A percentile compares a stretch with the other conserved stretches of the same genome.
These are phyloP conservation scores for Pempheris klunzingeri DNA, from an alignment of 2,797 vertebrate species.

Conservation along the genomic window DNA sequence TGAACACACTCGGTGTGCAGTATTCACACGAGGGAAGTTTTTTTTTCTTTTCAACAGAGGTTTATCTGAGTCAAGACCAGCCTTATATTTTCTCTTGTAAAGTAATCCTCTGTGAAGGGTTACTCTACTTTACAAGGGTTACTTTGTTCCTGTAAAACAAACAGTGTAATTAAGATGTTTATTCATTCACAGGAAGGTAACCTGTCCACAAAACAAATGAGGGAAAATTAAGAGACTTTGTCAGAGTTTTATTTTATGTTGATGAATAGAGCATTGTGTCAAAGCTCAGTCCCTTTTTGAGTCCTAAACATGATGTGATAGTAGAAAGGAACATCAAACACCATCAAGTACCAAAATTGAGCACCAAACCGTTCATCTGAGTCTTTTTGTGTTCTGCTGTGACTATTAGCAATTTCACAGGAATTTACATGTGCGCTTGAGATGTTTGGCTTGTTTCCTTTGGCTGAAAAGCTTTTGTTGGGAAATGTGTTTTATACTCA, in stretches of 20 bases:
- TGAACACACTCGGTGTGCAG: neutral
- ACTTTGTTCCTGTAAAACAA: neutral
- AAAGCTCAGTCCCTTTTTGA: neutral
- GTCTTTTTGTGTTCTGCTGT: neutral
- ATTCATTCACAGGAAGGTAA: neutral
- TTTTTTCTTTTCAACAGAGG: neutral
- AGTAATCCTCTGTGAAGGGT: neutral
- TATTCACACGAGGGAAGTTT: neutral
- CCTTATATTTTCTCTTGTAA: neutral
- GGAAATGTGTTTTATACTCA: neutral
- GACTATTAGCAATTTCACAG: neutral
- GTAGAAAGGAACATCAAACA: constrained; percentile 2
- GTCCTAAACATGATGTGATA: neutral
- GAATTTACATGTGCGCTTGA: neutral
- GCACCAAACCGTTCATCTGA: neutral
- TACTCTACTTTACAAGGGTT: too few relatives aligned
- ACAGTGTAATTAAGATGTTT: neutral
- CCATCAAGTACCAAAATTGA: neutral
- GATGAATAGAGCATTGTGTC: neutral
- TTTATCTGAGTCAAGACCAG: neutral
- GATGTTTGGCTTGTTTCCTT: neutral
- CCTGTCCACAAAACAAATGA: neutral
- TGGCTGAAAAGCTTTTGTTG: neutral
- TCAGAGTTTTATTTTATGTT: neutral
- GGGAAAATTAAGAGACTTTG: neutral